Evolutionary conservation across 2,113 vertebrate species (phyloP).

Genomic region (Leucosticte australis): DNA sequence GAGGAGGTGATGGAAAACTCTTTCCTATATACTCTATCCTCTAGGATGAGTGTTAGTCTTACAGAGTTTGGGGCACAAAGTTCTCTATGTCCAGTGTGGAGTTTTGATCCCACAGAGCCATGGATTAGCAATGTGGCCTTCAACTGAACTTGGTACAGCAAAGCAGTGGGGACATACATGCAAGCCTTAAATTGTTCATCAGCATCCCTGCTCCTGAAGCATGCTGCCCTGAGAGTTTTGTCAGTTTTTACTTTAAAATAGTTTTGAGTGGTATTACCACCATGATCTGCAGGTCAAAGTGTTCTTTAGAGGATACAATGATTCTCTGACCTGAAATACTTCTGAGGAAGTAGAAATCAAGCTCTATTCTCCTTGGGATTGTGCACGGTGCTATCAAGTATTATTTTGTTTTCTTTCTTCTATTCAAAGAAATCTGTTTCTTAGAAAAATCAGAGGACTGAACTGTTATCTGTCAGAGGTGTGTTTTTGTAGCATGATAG

Average conservation of each 20-base stretch:
- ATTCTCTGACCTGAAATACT: background rate
- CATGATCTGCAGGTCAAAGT: background rate
- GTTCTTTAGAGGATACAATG: background rate
- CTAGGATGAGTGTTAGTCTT: background rate
- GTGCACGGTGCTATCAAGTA: background rate
- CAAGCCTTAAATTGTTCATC: background rate
- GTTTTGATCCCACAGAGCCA: background rate
- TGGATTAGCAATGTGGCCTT: background rate
- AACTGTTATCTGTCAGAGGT: background rate
- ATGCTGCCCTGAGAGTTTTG: background rate
- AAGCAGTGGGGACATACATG: background rate
- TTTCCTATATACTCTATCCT: background rate
- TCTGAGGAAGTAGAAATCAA: background rate
- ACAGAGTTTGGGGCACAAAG: background rate
- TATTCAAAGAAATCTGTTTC: background rate
- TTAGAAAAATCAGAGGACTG: background rate
- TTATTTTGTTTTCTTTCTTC: background rate
- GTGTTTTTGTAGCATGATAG: background rate
- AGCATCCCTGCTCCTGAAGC: background rate
- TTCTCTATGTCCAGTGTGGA: accelerated
- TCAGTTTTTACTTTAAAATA: background rate
- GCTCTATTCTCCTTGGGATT: background rate
- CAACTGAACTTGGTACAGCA: background rate
- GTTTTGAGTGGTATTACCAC: background rate
- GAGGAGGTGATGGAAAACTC: background rate